Base-by-base conservation (phyloP, 2,797 vertebrate species). In the Gallinago nigripennis region DNA sequence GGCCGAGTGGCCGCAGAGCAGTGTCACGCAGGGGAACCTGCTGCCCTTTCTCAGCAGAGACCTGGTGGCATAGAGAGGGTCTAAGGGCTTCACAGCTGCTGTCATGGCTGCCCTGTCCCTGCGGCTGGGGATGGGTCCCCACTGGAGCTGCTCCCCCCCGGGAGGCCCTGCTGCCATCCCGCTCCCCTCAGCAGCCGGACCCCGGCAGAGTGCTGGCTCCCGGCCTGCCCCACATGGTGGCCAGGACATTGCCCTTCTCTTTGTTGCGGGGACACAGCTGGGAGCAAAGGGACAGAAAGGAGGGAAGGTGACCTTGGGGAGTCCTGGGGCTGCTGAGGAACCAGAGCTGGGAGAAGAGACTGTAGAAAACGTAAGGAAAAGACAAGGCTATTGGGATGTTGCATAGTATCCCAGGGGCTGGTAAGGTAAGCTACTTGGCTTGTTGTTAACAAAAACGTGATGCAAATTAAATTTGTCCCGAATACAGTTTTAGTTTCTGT, bases 1-100 rank as follows among this genome's bases (percentile, higher is more conserved):
- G 31, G 53, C 45, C 0, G 3, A 35, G 56, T 0, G 1, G 27
- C 11, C 1, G 2, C 1, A 4, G 10, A 16, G 56, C 48, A 4
- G 25, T n/a, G 7, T 20, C 24, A 2, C 0, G 7, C 45, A 7
- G 15, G 30, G 18, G 25, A 37, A 50, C 1, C 2, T 15, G 39
- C 43, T 20, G 12, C 65, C 56, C 43, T 27, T 24, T 12, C 27
- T n/a, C 43, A 4, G 3, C 65, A 30, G 63, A 17, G 48, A 1
- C 14, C 0, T 0, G 6, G 24, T 4, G 79, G 21, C 1, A 1
- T 4, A 4, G 11, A 25, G 48, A 23, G 2, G 33, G 50, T 51
- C 18, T 37, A 3, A 1, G 20, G 64, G 43, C 35, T 46, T 25
- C 15, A 25, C 30, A 28, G n/a, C n/a, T 1, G 2, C 19, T 35